These are phyloP conservation scores for Camponotus fellah DNA, from an alignment of 2,888 invertebrate genomes.

Conservation along the genomic window DNA sequence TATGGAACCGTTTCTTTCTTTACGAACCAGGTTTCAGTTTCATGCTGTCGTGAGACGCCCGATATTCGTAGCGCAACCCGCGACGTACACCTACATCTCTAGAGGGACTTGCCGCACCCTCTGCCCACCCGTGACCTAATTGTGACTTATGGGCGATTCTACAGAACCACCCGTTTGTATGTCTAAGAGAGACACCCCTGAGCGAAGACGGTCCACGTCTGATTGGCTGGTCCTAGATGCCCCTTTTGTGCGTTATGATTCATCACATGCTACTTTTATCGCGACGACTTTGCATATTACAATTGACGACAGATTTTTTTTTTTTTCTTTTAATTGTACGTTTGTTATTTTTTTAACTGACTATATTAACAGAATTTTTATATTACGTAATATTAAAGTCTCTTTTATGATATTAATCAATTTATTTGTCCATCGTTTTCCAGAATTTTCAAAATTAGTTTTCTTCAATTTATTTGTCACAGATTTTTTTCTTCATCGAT, in stretches of 20 bases:
- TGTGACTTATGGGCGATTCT: constrained; percentile 85
- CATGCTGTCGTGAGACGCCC: constrained; percentile 48
- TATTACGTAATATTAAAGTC: neutral
- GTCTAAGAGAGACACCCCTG: constrained; percentile 59
- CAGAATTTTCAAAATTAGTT: neutral
- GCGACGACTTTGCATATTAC: neutral
- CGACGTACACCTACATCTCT: constrained; percentile 74
- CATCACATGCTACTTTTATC: constrained; percentile 3
- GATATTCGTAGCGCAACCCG: constrained; percentile 58
- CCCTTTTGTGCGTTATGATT: constrained; percentile 23
- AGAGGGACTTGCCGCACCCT: constrained; percentile 78
- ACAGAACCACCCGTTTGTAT: constrained; percentile 78
- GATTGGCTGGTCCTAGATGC: constrained; percentile 58
- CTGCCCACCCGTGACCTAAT: constrained; percentile 81
- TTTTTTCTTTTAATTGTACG: neutral
- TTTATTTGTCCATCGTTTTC: neutral
- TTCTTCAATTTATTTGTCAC: neutral
- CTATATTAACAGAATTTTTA: neutral
- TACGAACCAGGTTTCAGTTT: constrained; percentile 39
- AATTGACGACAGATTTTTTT: neutral
- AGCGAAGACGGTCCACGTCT: constrained; percentile 45
- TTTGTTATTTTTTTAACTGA: neutral
- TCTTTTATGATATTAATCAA: neutral
- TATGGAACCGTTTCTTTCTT: constrained; percentile 37
- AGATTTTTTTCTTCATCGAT: neutral